A percentile compares a stretch with the other conserved stretches of the same genome.
These are phyloP conservation scores for Euschistus heros DNA, from an alignment of 1,140 invertebrate genomes.

Conservation along the genomic window DNA sequence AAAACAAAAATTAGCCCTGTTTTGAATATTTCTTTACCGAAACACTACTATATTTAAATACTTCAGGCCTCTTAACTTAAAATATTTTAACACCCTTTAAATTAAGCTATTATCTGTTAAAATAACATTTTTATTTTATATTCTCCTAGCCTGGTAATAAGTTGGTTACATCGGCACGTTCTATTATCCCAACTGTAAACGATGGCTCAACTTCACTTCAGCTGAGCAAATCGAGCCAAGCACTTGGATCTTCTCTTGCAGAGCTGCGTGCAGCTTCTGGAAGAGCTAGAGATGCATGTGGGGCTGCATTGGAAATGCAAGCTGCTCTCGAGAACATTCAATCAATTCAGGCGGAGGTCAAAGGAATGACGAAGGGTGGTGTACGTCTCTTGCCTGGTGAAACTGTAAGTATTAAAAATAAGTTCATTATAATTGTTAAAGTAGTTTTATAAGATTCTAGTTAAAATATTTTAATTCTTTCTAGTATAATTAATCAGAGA, in stretches of 20 bases:
- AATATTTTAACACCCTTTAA: too few species aligned
- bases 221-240: conserved; percentile 58
- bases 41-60: too few species aligned
- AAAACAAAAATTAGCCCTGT: too few species aligned
- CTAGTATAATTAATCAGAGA: too few species aligned
- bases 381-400: conserved; percentile 78
- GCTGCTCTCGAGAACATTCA: conserved; percentile 58
- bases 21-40: too few species aligned
- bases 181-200: conserved; percentile 72
- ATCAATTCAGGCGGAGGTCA: conserved; percentile 67
- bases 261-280: conserved; percentile 71
- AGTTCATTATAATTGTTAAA: not conserved
- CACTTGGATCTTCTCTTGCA: conserved; percentile 60
- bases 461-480: too few species aligned
- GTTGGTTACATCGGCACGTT: conserved; percentile 65
- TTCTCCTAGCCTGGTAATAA: conserved; percentile 43
- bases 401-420: conserved; percentile 40
- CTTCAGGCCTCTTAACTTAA: too few species aligned
- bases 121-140: not conserved
- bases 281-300: conserved; percentile 76
- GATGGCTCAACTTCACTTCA: conserved; percentile 68
- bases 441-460: not conserved
- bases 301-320: conserved; percentile 66
- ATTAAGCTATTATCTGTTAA: not conserved
- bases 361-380: conserved; percentile 65